Percentiles rank a stretch among this genome's conserved stretches.
Conservation (phyloP, 2,797 vertebrate genomes). For the Argentina silus region DNA sequence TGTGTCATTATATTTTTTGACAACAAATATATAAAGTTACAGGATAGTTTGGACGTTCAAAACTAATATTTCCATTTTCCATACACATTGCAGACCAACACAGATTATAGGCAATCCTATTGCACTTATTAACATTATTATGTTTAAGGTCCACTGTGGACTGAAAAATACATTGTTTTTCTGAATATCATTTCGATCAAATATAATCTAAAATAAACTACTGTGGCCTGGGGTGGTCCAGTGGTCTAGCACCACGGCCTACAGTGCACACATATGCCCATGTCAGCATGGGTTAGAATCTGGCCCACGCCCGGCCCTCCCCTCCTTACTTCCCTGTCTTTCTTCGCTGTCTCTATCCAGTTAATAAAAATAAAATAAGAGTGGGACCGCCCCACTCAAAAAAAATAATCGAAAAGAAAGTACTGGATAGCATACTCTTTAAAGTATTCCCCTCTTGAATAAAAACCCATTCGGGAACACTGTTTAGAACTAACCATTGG, state of each 20-base stretch:
- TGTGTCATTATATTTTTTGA: neutral
- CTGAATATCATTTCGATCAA: neutral
- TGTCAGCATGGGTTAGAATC: too few species aligned
- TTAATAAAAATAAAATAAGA: neutral
- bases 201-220: neutral
- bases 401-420: neutral
- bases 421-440: neutral
- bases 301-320: too few species aligned
- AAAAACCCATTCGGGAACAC: neutral
- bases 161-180: neutral
- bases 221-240: too few species aligned
- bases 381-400: too few species aligned
- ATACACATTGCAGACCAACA: neutral
- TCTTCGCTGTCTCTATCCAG: neutral
- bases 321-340: too few species aligned
- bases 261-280: too few species aligned
- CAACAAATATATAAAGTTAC: neutral
- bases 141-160: neutral
- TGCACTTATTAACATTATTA: neutral
- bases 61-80: neutral
- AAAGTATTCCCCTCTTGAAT: neutral
- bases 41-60: neutral
- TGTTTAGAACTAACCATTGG: neutral
- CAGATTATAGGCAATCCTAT: neutral
- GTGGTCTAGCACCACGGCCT: neutral